Conservation (phyloP, 2,113 vertebrate species). For the Barbus barbus region DNA sequence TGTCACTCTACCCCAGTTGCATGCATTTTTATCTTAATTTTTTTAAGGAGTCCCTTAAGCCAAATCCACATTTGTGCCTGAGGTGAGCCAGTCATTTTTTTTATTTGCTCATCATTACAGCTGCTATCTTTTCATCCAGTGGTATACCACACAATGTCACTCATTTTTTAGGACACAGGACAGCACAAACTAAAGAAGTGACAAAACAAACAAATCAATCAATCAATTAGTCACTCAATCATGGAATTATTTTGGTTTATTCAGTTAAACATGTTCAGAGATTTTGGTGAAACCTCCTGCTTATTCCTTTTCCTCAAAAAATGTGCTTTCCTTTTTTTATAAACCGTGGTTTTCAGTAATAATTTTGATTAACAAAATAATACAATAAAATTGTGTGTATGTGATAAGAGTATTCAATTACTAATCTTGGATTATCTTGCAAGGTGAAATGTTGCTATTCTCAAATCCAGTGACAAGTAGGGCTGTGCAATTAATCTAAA, state of each 20-base stretch:
- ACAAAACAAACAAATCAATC: not conserved
- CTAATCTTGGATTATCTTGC: no score
- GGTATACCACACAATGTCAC: not conserved
- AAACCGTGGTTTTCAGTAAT: no score
- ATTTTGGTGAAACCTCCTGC: not conserved
- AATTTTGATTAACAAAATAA: no score
- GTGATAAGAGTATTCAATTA: no score
- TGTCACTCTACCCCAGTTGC: not conserved
- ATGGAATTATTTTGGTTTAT: not conserved
- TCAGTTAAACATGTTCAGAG: not conserved
- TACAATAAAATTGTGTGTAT: no score
- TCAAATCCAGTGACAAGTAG: no score
- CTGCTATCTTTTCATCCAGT: not conserved
- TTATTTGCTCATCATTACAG: not conserved
- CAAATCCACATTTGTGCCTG: no score
- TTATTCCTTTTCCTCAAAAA: not conserved
- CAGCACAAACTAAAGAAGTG: not conserved
- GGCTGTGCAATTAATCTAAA: no score
- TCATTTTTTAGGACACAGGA: not conserved
- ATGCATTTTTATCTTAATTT: not conserved
- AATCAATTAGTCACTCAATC: not conserved
- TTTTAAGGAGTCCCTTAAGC: no score
- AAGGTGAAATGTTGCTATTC: no score
- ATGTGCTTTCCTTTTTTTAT: not conserved
- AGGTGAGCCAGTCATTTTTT: no score